Percentiles rank a stretch among this genome's conserved stretches.
Evolutionary conservation across 2,888 invertebrate genomes (phyloP).

Genomic region (Dyspetes luteomarginatus): DNA sequence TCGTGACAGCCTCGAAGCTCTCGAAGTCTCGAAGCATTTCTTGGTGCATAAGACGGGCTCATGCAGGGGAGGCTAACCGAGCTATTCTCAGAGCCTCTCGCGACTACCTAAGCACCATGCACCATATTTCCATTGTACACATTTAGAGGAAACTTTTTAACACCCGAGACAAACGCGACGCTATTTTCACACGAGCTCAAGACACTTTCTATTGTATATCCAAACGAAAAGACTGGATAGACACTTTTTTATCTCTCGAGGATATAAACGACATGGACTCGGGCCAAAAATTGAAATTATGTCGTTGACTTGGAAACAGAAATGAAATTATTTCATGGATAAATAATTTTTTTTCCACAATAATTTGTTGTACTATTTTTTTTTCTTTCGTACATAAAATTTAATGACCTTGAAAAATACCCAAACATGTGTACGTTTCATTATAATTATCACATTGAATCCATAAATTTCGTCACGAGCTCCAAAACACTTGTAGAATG

Average conservation of each 20-base stretch:
- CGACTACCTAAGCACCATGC: constrained; percentile 21
- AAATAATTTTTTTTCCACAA: not conserved
- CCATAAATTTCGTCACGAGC: not conserved
- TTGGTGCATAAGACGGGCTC: constrained; percentile 5
- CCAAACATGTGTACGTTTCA: not conserved
- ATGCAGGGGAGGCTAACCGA: constrained; percentile 25
- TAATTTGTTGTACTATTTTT: not conserved
- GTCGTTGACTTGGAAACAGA: not conserved
- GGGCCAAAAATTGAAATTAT: not conserved
- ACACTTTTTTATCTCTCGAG: constrained; percentile 9
- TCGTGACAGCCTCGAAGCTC: constrained; percentile 47
- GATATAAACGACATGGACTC: not conserved
- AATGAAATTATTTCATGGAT: not conserved
- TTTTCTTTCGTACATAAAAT: not conserved
- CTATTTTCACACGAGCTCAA: constrained; percentile 37
- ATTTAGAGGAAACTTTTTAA: constrained; percentile 55
- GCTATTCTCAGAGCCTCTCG: constrained; percentile 58
- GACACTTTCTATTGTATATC: constrained; percentile 17
- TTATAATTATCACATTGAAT: not conserved
- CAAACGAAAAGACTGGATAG: constrained; percentile 41
- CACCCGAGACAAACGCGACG: constrained; percentile 43
- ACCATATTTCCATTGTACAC: constrained; percentile 56
- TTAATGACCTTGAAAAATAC: not conserved
- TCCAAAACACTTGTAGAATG: not conserved
- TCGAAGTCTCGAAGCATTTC: constrained; percentile 13